Percentiles rank a stretch among this genome's conserved stretches.
phyloP scores from a whole-genome alignment of 1,140 invertebrate genomes.

The Melipona quadrifasciata region DNA sequence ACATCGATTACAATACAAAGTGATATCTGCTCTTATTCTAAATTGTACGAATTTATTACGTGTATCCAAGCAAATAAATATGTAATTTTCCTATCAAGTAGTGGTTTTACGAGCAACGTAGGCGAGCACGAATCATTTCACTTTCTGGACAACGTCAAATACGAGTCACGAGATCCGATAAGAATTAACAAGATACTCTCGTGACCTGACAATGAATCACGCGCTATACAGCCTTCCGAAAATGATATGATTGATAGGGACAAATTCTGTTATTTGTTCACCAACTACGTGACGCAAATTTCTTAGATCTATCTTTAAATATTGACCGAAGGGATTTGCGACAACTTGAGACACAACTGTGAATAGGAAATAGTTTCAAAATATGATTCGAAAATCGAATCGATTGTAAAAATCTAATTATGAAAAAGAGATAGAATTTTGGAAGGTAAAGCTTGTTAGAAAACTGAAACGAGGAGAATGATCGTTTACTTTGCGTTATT shows the following conservation, averaged over 20 bases:
- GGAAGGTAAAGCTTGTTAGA: neutral
- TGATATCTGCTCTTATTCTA: neutral
- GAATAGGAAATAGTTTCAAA: conserved; percentile 22
- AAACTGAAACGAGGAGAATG: neutral
- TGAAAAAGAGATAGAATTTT: neutral
- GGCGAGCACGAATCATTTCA: neutral
- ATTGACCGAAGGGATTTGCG: conserved; percentile 7
- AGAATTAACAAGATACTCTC: conserved; percentile 19
- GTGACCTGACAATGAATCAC: conserved; percentile 31
- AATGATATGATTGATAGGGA: neutral
- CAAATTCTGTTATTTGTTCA: neutral
- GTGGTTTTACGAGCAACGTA: neutral
- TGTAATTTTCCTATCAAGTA: neutral
- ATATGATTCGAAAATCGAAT: neutral
- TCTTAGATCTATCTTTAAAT: conserved; percentile 6
- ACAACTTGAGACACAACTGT: neutral
- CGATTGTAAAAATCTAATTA: neutral
- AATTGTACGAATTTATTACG: neutral
- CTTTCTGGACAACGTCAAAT: conserved; percentile 12
- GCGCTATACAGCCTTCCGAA: neutral
- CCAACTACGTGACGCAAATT: neutral
- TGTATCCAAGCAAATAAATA: neutral
- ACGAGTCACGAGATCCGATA: conserved; percentile 53
- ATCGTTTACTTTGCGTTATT: no score
- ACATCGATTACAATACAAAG: neutral